These are phyloP conservation scores for Drosophila novamexicana DNA, from an alignment of 1,140 invertebrate species.

Conservation along the genomic window DNA sequence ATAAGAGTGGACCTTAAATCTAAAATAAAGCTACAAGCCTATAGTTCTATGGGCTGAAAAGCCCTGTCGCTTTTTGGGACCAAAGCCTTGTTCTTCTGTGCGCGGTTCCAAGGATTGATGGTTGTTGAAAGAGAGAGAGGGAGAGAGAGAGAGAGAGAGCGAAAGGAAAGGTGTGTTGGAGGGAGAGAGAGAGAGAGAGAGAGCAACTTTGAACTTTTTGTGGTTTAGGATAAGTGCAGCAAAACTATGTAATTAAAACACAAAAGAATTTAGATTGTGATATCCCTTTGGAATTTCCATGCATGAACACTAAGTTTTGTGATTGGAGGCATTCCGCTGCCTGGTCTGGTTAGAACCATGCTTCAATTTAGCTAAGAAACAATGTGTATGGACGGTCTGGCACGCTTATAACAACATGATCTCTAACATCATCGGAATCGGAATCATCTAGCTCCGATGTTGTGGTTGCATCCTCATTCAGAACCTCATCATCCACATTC, in stretches of 20 bases:
- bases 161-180: too few relatives aligned
- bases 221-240: neutral
- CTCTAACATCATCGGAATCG: slow-evolving; percentile 11
- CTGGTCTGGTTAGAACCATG: neutral
- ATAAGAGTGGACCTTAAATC: too few relatives aligned
- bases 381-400: slow-evolving; percentile 29
- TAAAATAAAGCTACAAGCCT: too few relatives aligned
- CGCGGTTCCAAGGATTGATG: too few relatives aligned
- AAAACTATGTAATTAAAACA: slow-evolving; percentile 35
- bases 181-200: neutral
- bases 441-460: neutral
- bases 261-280: slow-evolving; percentile 31
- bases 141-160: too few relatives aligned
- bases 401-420: slow-evolving; percentile 20
- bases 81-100: too few relatives aligned
- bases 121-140: too few relatives aligned
- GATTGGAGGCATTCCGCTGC: slow-evolving; percentile 2
- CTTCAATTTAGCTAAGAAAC: slow-evolving; percentile 5
- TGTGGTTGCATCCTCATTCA: neutral
- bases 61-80: too few relatives aligned
- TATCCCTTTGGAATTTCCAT: slow-evolving; percentile 12
- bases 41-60: too few relatives aligned
- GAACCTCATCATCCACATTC: neutral
- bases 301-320: slow-evolving; percentile 14
- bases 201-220: neutral